These are phyloP conservation scores for Madoqua kirkii DNA, from an alignment of 2,113 vertebrate species.

Conservation along the genomic window DNA sequence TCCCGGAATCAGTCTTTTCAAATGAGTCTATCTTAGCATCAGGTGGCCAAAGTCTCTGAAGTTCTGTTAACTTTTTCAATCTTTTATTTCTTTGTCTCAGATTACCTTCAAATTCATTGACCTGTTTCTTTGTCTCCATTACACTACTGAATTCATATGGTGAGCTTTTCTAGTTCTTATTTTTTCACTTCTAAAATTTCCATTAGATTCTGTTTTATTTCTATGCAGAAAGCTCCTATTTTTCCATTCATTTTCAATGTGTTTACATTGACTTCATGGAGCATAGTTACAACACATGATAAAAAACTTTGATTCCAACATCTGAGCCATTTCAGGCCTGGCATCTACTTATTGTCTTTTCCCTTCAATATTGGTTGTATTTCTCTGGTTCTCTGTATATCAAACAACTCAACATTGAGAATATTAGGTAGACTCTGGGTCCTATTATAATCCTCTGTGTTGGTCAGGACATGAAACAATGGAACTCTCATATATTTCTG, in stretches of 20 bases:
- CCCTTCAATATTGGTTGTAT: background rate
- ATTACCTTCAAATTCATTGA: background rate
- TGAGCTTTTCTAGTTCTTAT: background rate
- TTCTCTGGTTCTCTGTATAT: background rate
- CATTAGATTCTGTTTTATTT: background rate
- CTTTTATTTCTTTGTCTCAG: conserved; percentile 1
- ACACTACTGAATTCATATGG: background rate
- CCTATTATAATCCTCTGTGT: background rate
- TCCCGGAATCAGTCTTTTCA: background rate
- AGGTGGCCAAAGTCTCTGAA: background rate
- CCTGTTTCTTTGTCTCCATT: background rate
- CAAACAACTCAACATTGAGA: background rate
- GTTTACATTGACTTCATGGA: background rate
- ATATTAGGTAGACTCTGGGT: background rate
- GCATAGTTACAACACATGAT: background rate
- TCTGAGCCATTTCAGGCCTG: background rate
- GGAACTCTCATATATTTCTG: background rate
- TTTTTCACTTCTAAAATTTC: conserved; percentile 1
- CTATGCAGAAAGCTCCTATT: background rate
- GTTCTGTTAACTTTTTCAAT: background rate
- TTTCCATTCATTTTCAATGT: background rate
- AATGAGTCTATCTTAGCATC: background rate
- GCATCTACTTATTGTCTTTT: background rate
- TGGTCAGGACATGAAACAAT: background rate
- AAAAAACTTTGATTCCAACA: background rate